Evolutionary conservation across 2,797 vertebrate species (phyloP), one percentile per base, ranked within the genome.

Genomic region (Paratrypauchen microcephalus): DNA sequence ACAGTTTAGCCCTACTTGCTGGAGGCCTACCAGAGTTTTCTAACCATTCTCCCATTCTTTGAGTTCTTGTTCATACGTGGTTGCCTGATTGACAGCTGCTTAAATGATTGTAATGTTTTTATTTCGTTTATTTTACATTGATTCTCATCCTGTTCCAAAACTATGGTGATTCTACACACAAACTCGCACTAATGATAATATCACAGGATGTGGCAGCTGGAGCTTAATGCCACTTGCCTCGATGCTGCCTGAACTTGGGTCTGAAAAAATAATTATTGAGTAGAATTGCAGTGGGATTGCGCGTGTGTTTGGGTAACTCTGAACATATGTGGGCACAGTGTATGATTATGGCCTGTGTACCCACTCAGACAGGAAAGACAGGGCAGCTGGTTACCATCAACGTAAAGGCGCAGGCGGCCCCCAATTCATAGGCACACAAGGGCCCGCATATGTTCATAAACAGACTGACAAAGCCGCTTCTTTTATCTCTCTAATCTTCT

Each of bases 311-410:
- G 81, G 68, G 70, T 90, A 88, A 91, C 65, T n/a, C 68, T 80
- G 76, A 92, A 82, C 91, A 92, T 89, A 92, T 90, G 91, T 81
- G 66, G 79, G 81, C 80, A 74, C 70, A 89, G 81, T 86, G 87
- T 91, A 83, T 86, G 89, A 90, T 90, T 91, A 89, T 73, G 80
- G 85, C 87, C 75, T 83, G 84, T 85, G 87, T 61, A 61, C 86
- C 87, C 89, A 88, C 88, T 84, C 87, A 90, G 79, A 88, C 84
- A 91, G 87, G 91, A 92, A 90, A 86, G 84, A 78, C 59, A 68
- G 77, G 86, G 79, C 91, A 93, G 90, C 89, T 92, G 90, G 76
- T 84, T 84, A 83, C 86, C 86, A 90, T 92, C 91, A 91, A 74
- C 41, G 65, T 3, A 67, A 74, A 83, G 74, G 70, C 77, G 56